Evolutionary conservation across 2,797 vertebrate species (phyloP).

Genomic region (Rhincodon typus): DNA sequence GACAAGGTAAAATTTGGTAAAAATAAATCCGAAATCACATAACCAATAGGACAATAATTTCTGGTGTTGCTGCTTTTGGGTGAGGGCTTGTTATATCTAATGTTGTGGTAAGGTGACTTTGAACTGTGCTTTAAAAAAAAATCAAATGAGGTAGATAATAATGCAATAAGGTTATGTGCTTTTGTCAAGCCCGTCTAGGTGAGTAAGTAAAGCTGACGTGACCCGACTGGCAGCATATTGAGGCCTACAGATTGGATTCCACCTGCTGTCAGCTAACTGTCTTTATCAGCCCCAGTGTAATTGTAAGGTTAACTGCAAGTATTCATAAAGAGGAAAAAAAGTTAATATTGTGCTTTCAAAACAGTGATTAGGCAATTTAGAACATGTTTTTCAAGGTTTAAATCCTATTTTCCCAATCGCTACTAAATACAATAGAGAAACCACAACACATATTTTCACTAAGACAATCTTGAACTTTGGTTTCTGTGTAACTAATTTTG

Average conservation of each 20-base stretch:
- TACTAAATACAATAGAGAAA: constrained; percentile 26
- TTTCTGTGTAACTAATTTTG: background rate
- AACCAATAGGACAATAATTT: constrained; percentile 8
- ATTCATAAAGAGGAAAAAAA: constrained; percentile 40
- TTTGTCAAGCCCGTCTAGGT: constrained; percentile 47
- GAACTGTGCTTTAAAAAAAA: constrained; percentile 38
- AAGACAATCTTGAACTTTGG: background rate
- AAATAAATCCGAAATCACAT: constrained; percentile 6
- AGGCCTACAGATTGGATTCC: constrained; percentile 45
- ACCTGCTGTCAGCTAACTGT: constrained; percentile 47
- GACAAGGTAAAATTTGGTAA: constrained; percentile 22
- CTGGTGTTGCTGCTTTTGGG: background rate
- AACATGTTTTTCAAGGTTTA: constrained; percentile 44
- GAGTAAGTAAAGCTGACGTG: constrained; percentile 42
- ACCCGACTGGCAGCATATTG: constrained; percentile 42
- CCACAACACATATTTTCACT: background rate
- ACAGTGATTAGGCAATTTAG: constrained; percentile 43
- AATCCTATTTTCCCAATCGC: constrained; percentile 38
- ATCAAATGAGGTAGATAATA: constrained; percentile 43
- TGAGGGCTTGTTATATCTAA: background rate
- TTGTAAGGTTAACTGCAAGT: constrained; percentile 42
- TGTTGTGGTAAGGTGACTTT: constrained; percentile 16
- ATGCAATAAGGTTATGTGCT: constrained; percentile 47
- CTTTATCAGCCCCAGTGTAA: constrained; percentile 41
- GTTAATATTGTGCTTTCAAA: constrained; percentile 45